Conservation (phyloP, 37 sponge, comb jelly and placozoan species). For the Mnemiopsis leidyi region DNA sequence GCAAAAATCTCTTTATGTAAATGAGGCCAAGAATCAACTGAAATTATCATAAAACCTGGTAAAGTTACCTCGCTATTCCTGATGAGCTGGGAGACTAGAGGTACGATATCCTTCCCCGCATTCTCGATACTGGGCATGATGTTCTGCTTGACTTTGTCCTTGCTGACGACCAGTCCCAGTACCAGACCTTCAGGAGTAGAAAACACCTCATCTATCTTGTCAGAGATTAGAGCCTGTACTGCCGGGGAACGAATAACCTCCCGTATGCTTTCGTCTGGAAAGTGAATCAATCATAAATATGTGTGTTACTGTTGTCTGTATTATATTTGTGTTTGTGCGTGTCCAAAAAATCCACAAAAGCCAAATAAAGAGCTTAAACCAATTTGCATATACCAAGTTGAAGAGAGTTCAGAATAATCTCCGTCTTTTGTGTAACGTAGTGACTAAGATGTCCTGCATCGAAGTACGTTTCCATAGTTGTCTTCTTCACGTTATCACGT, state of each 20-base stretch:
- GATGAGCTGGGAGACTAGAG: background rate
- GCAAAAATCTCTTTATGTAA: too few species aligned
- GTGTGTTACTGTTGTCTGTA: too few species aligned
- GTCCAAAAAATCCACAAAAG: too few species aligned
- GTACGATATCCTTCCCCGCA: background rate
- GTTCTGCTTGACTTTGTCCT: background rate
- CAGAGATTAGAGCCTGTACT: background rate
- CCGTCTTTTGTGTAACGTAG: conserved; percentile 26
- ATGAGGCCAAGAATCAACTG: too few species aligned
- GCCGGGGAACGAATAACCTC: background rate
- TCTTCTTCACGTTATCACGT: background rate
- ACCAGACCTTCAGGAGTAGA: background rate
- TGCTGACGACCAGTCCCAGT: background rate
- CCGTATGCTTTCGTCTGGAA: background rate
- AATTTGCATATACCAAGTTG: conserved; percentile 1
- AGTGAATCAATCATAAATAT: too few species aligned
- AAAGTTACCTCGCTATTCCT: conserved; percentile 27
- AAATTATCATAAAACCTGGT: too few species aligned
- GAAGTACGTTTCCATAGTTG: conserved; percentile 42
- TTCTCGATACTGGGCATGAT: background rate
- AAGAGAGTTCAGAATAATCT: conserved; percentile 15
- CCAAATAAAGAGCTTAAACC: too few species aligned
- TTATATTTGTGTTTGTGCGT: too few species aligned
- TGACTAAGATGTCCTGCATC: conserved; percentile 22
- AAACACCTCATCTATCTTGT: conserved; percentile 17